Percentiles rank a stretch among this genome's conserved stretches.
These are phyloP conservation scores for Poecilobothrus nobilitatus DNA, from an alignment of 2,888 invertebrate genomes.

Conservation along the genomic window DNA sequence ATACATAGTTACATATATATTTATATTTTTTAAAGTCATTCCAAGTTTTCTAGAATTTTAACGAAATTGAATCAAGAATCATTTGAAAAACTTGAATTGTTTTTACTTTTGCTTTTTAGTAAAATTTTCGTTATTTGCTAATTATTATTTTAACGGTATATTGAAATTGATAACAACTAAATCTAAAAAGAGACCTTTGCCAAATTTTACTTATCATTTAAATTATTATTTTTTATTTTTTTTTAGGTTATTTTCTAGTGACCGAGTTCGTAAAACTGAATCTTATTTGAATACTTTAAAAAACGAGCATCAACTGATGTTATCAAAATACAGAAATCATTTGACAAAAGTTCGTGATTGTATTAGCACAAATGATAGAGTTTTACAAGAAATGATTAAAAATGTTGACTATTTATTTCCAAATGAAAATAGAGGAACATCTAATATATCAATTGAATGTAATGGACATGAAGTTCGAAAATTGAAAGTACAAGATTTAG, in stretches of 20 bases:
- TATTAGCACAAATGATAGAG: slow-evolving; percentile 55
- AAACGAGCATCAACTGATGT: slow-evolving; percentile 61
- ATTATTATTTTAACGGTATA: too few relatives aligned
- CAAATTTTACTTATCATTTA: too few relatives aligned
- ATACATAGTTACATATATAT: too few relatives aligned
- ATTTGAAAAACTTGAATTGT: too few relatives aligned
- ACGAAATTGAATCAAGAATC: too few relatives aligned
- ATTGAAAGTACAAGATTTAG: slow-evolving; percentile 38
- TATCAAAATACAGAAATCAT: slow-evolving; percentile 67
- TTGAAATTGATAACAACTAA: too few relatives aligned
- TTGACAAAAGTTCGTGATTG: slow-evolving; percentile 66
- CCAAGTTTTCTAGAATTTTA: too few relatives aligned
- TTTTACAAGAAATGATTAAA: slow-evolving; percentile 47
- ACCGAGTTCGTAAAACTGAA: slow-evolving; percentile 67
- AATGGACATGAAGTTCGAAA: slow-evolving; percentile 31
- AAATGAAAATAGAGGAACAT: slow-evolving; percentile 48
- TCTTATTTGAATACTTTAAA: slow-evolving; percentile 66
- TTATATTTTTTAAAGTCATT: too few relatives aligned
- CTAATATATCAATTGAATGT: slow-evolving; percentile 54
- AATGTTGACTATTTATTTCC: slow-evolving; percentile 48
- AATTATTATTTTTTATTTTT: neutral
- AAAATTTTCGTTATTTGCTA: too few relatives aligned
- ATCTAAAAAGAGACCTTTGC: too few relatives aligned
- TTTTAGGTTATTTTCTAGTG: slow-evolving; percentile 64
- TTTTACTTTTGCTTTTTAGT: too few relatives aligned